Evolutionary conservation across 2,113 vertebrate genomes (phyloP).

Genomic region (Corvus moneduloides): DNA sequence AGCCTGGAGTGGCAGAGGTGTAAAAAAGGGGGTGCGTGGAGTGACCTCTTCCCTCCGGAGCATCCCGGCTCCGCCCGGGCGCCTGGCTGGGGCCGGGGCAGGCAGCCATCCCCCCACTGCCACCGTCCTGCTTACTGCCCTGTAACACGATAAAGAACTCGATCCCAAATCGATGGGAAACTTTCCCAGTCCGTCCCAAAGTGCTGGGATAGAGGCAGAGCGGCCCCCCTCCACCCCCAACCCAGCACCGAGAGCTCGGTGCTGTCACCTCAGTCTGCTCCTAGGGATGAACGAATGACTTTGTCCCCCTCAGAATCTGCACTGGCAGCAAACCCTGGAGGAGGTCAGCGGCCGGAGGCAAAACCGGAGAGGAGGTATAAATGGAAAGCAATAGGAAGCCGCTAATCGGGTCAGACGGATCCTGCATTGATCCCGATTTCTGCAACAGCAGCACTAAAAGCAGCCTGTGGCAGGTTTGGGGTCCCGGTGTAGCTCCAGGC

Average conservation of each 20-base stretch:
- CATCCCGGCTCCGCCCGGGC: background rate
- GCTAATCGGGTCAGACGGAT: background rate
- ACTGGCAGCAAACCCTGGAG: background rate
- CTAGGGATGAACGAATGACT: background rate
- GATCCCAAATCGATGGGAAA: background rate
- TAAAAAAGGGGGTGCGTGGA: rapidly evolving
- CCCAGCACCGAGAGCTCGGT: background rate
- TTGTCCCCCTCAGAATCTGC: background rate
- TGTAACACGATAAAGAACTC: background rate
- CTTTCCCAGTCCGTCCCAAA: background rate
- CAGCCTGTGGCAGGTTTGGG: background rate
- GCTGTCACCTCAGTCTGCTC: background rate
- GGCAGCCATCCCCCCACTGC: background rate
- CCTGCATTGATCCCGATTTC: background rate
- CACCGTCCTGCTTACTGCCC: background rate
- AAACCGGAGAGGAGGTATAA: background rate
- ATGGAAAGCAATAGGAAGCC: slow-evolving; percentile 10
- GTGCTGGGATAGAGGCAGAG: background rate
- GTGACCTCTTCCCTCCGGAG: background rate
- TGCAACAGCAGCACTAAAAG: background rate
- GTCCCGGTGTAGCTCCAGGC: background rate
- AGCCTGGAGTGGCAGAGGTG: background rate
- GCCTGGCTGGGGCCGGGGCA: background rate
- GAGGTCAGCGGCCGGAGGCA: background rate
- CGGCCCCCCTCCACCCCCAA: background rate